Conservation (phyloP, 1,140 invertebrate species). For the Nasonia giraulti region DNA sequence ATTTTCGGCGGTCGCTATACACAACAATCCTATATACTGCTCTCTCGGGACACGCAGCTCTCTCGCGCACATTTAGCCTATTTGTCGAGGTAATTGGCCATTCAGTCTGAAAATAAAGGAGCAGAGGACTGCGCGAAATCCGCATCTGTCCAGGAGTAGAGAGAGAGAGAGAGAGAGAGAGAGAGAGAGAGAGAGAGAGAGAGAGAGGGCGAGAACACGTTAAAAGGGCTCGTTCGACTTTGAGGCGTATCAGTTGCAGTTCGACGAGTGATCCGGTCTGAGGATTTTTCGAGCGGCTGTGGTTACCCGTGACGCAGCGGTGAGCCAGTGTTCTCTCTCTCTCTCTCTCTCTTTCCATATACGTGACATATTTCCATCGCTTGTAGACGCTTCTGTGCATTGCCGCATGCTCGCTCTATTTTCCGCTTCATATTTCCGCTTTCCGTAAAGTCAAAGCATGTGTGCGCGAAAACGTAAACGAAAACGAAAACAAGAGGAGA, state of each 20-base stretch:
- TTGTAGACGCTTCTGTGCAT: not conserved
- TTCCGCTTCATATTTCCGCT: not conserved
- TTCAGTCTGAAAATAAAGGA: not conserved
- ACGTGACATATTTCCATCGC: not conserved
- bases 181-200: not conserved
- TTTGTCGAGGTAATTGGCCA: constrained; percentile 42
- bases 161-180: not conserved
- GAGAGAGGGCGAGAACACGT: too few relatives aligned
- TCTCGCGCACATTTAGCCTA: not conserved
- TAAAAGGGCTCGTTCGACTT: constrained; percentile 37
- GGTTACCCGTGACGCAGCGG: not conserved
- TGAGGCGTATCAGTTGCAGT: constrained; percentile 21
- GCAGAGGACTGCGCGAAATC: not conserved
- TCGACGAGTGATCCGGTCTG: not conserved
- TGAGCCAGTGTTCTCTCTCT: not conserved
- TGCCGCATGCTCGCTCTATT: not conserved
- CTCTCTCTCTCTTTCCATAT: not conserved
- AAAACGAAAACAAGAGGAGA: not conserved
- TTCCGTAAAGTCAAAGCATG: not conserved
- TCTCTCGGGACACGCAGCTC: not conserved
- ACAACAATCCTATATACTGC: not conserved
- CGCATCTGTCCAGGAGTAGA: not conserved
- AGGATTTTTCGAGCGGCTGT: constrained; percentile 9
- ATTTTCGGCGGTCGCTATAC: not conserved
- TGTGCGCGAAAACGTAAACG: not conserved